A percentile compares a stretch with the other conserved stretches of the same genome.
phyloP scores from a whole-genome alignment of 2,797 vertebrate species.

The Toxotes lorentzi region DNA sequence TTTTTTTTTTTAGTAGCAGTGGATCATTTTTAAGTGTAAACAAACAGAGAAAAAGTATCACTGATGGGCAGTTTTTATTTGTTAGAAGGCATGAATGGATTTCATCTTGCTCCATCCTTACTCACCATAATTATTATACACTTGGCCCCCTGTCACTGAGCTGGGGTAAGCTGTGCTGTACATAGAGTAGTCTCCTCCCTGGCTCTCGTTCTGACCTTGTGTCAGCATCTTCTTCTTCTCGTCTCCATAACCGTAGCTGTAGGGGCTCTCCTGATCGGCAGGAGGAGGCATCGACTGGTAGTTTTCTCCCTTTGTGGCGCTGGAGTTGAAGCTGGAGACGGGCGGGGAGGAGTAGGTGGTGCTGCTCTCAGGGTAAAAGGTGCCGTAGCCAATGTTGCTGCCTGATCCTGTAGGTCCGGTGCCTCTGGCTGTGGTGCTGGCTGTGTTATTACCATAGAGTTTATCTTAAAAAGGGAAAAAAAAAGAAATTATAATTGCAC shows the following conservation, averaged over 20 bases:
- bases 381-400: slow-evolving; percentile 67
- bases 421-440: slow-evolving; percentile 13
- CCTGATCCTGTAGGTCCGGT: neutral
- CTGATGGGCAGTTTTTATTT: neutral
- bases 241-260: slow-evolving; percentile 85
- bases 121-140: slow-evolving; percentile 77
- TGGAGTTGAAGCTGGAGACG: slow-evolving; percentile 24
- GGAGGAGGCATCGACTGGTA: slow-evolving; percentile 83
- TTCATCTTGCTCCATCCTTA: neutral
- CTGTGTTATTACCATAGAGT: slow-evolving; percentile 50
- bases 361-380: slow-evolving; percentile 76
- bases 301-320: slow-evolving; percentile 38
- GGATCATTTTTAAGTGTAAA: neutral
- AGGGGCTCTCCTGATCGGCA: slow-evolving; percentile 82
- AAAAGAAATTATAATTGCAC: neutral
- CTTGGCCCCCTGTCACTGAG: slow-evolving; percentile 76
- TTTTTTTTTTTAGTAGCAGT: neutral
- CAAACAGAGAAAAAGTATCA: neutral
- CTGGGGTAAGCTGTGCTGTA: slow-evolving; percentile 85
- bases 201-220: slow-evolving; percentile 63
- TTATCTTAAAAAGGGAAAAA: slow-evolving; percentile 63
- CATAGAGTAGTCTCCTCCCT: slow-evolving; percentile 76
- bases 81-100: neutral
- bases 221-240: slow-evolving; percentile 85
- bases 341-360: slow-evolving; percentile 63